phyloP scores from a whole-genome alignment of 2,113 vertebrate species.

The Hypocryptadius cinnamomeus region DNA sequence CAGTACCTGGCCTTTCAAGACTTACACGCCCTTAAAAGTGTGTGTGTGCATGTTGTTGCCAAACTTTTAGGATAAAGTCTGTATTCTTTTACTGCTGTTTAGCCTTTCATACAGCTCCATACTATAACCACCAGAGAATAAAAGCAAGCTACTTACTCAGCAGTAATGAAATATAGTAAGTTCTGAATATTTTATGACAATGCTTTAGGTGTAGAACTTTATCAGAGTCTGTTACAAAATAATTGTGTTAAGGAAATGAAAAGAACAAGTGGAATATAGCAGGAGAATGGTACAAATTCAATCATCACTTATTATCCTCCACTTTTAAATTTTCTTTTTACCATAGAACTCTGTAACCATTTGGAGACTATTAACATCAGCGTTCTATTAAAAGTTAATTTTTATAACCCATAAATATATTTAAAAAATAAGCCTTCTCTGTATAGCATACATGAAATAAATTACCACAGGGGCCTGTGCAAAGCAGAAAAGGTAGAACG shows the following conservation, averaged over 20 bases:
- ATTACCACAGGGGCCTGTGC: background rate
- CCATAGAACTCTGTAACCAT: background rate
- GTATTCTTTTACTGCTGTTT: background rate
- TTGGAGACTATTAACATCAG: background rate
- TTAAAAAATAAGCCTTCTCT: background rate
- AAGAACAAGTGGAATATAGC: background rate
- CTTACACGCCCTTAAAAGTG: background rate
- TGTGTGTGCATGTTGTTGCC: background rate
- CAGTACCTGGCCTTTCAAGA: background rate
- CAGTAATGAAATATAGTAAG: conserved; percentile 62
- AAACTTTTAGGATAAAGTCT: background rate
- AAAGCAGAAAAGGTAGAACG: background rate
- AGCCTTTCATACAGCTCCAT: conserved; percentile 27
- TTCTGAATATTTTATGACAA: conserved; percentile 73
- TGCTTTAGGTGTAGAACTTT: conserved; percentile 67
- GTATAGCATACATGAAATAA: background rate
- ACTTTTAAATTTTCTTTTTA: background rate
- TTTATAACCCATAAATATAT: background rate
- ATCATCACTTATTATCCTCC: background rate
- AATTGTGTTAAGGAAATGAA: conserved; percentile 23
- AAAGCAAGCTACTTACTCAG: conserved; percentile 65
- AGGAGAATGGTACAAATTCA: background rate
- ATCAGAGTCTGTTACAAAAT: conserved; percentile 29
- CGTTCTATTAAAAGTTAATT: background rate
- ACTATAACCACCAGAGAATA: conserved; percentile 15